Evolutionary conservation across 2,888 invertebrate genomes (phyloP), one percentile per base, ranked within the genome.

Genomic region (Drosophila nr. fundita): DNA sequence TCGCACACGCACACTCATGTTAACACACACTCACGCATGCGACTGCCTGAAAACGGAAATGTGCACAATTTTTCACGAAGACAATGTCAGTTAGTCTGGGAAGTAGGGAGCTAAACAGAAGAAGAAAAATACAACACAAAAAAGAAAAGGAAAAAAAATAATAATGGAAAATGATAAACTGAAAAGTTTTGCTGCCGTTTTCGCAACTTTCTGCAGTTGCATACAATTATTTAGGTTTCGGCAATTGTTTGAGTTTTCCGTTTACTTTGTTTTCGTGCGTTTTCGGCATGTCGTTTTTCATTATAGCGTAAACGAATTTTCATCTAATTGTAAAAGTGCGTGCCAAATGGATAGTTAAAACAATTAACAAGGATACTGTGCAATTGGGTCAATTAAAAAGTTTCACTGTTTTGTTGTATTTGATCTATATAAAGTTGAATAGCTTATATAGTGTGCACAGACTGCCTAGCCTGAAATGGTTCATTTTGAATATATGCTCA

Each of bases 1-100:
- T 3, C 4, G 0, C 40, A 53, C n/a, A 40, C 45, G 49, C 67
- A 49, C 57, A 53, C 13, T 27, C 64, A 36, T 54, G 53, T 29
- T 30, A 59, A 34, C 42, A 42, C 38, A 55, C 61, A 58, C 54
- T 60, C 55, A 38, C 60, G 63, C 59, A 68, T 57, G 55, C 38
- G n/a, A 55, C 24, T 34, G 77, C 78, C 21, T 42, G 88, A 86
- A 85, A 85, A 85, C 89, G 84, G 87, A 90, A 86, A 90, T 86
- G 90, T 90, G 89, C 83, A 76, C 88, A 88, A 86, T 90, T 90
- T 89, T 89, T 89, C 90, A 90, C 81, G 73, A 78, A 90, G 79
- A 87, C 90, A 81, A 88, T 78, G 89, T 88, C 90, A 73, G 87
- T 54, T 64, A 54, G 75, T 45, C 63, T 68, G 68, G 60, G 54